Conservation (phyloP, 2,797 vertebrate genomes). For the Gymnocypris eckloni region DNA sequence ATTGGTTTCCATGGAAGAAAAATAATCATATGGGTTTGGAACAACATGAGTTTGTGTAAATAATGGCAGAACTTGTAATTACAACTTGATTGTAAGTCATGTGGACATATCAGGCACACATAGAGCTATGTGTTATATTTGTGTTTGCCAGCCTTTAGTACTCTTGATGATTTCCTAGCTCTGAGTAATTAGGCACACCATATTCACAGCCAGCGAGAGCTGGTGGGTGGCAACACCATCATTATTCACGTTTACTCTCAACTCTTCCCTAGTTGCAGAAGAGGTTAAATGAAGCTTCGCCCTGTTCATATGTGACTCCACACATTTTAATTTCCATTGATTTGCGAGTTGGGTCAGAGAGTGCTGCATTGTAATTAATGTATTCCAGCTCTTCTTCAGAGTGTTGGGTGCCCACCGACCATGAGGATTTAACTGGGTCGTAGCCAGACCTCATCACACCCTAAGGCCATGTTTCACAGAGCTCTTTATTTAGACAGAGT, state of each 20-base stretch:
- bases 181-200: conserved; percentile 72
- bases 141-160: conserved; percentile 26
- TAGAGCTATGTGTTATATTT: not conserved
- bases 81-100: not conserved
- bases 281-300: conserved; percentile 66
- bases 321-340: conserved; percentile 73
- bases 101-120: conserved; percentile 30
- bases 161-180: conserved; percentile 66
- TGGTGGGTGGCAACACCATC: conserved; percentile 71
- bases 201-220: conserved; percentile 62
- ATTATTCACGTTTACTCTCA: conserved; percentile 55
- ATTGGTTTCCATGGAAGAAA: not conserved
- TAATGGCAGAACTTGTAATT: not conserved
- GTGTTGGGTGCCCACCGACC: conserved; percentile 65
- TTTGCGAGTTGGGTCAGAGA: conserved; percentile 73
- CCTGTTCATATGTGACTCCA: conserved; percentile 61
- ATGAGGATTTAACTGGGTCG: conserved; percentile 74
- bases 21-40: not conserved
- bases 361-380: conserved; percentile 69
- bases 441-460: conserved; percentile 52
- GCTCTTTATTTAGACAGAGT: conserved; percentile 72
- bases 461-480: conserved; percentile 70
- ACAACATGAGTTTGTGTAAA: not conserved
- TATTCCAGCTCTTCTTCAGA: conserved; percentile 70
- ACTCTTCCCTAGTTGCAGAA: conserved; percentile 59